Base-by-base conservation (phyloP, 2,113 vertebrate genomes). In the Alaudala cheleensis region DNA sequence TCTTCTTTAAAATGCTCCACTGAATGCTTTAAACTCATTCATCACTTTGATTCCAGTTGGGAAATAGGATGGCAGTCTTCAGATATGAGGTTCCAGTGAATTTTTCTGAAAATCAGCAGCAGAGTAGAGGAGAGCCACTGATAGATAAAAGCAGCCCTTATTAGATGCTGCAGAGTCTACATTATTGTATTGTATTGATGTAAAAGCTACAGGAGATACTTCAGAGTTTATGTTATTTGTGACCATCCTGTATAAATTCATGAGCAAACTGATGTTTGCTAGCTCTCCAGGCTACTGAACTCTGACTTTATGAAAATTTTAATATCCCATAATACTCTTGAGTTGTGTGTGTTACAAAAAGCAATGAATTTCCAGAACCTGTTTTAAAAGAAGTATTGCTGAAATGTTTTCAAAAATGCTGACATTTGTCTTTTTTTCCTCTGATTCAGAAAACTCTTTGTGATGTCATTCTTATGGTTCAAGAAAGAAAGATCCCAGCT, bases 381-480 rank as follows among this genome's bases (percentile, higher is more conserved):
- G 11, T 66, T 93, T 81, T 58, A 34, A 81, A 74, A 45, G 47
- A 60, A 80, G 62, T 80, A 62, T 14, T 91, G 14, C 44, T 78
- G 39, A 39, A 61, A 39, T 31, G 18, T 24, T 76, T 88, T 74
- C 1, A 0, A 3, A 71, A 89, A 73, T 76, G 7, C 31, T 94
- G 12, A 90, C 81, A 22, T 70, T 77, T 90, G 6, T 86, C 17
- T 76, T 37, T 57, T 42, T 81, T 58, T 33, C 7, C 40, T 92
- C 81, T 86, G 72, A 72, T 94, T 73, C 87, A 99, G 99, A 99
- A 98, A 86, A 99, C 99, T 10, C 96, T 99, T 5, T 99, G 99
- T 98, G 99, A 99, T 92, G 99, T 99, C 79, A 98, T 98, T 91
- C 98, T 99, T 79, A 98, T 99, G 98, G 99, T 99, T 86, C 98